Base-by-base conservation (phyloP, 1,140 invertebrate species). In the Eumeta japonica region DNA sequence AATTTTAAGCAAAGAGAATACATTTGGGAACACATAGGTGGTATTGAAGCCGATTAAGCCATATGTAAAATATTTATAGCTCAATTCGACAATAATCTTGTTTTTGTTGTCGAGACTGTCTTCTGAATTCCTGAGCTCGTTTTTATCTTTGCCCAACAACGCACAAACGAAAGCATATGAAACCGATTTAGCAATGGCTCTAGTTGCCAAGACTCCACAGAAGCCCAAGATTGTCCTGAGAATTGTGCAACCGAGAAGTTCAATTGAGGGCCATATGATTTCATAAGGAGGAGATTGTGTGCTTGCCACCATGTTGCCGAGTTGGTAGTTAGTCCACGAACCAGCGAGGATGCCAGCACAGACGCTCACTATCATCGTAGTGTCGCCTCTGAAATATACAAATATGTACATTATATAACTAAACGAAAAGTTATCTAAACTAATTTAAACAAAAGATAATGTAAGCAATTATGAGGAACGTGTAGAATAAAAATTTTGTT, bases 251-350 rank as follows among this genome's bases (percentile, higher is more conserved):
- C 85, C 79, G 4, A 87, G 51, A 82, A 87, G 88, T 39, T 79
- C 74, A 44, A 81, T 80, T 3, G 86, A 84, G 14, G 88, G 87
- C 87, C 87, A 91, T 40, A 86, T 81, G 43, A 91, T 86, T 16
- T 77, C 57, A 67, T 89, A 89, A 2, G 89, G 90, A 12, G 84
- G 83, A 16, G 70, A 52, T 2, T 62, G 38, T 3, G 60, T 41
- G 12, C 81, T 76, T 17, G 78, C 73, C 7, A 63, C 57, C 71
- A 90, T 83, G 39, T 83, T 75, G 16, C 88, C 88, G 11, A 84
- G 76, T 59, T 86, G 86, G 62, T 85, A 92, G 73, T 91, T 90
- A 3, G 88, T 70, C 89, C 90, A 94, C 2, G 88, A 80, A n/a
- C 90, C 91, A 5, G 82, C 67, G 30, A 87, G 79, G 33, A 91